These are phyloP conservation scores for Plagodis dolabraria DNA, from an alignment of 2,888 invertebrate species.

Conservation along the genomic window DNA sequence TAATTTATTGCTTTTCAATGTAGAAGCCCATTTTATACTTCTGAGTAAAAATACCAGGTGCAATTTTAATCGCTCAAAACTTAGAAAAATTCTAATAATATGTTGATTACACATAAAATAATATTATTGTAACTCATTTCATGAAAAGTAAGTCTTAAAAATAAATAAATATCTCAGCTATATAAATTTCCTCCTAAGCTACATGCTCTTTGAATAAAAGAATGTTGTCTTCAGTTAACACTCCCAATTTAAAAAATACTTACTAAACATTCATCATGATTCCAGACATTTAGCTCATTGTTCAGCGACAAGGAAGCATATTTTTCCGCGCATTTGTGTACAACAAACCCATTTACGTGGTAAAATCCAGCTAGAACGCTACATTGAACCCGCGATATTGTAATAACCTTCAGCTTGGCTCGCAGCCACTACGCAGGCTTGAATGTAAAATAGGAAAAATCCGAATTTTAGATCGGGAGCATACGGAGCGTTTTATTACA, in stretches of 20 bases:
- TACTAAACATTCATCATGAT: background rate
- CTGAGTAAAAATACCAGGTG: too few species aligned
- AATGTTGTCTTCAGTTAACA: background rate
- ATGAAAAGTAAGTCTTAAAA: too few species aligned
- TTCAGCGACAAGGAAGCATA: conserved; percentile 19
- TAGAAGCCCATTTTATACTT: too few species aligned
- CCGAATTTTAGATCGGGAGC: conserved; percentile 15
- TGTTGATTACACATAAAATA: too few species aligned
- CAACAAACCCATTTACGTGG: conserved; percentile 25
- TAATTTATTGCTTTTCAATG: too few species aligned
- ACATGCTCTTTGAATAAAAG: too few species aligned
- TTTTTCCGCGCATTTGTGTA: conserved; percentile 24
- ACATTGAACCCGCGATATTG: conserved; percentile 38
- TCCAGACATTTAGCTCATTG: conserved; percentile 7
- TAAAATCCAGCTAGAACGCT: conserved; percentile 24
- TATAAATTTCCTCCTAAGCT: too few species aligned
- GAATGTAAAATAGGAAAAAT: conserved; percentile 58
- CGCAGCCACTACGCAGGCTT: conserved; percentile 51
- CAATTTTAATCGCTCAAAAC: too few species aligned
- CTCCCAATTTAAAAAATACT: background rate
- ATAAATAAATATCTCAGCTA: too few species aligned
- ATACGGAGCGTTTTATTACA: background rate
- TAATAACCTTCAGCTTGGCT: conserved; percentile 55
- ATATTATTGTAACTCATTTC: too few species aligned
- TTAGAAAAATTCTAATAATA: too few species aligned